These are phyloP conservation scores for Heteromurus nitidus DNA, from an alignment of 2,888 invertebrate genomes.

Conservation along the genomic window DNA sequence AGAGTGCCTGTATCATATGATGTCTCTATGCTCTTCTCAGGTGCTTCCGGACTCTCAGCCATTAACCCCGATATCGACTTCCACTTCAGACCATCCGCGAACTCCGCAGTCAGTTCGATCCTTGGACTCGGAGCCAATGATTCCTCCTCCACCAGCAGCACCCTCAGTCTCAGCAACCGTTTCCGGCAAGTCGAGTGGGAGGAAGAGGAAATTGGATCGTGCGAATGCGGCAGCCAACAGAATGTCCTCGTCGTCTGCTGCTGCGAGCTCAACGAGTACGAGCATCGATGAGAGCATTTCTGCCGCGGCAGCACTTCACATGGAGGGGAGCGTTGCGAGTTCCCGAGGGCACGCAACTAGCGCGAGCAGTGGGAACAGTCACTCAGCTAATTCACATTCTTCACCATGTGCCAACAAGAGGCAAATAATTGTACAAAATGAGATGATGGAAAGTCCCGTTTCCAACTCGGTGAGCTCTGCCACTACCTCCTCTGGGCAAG, in stretches of 20 bases:
- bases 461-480: conserved; percentile 50
- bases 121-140: conserved; percentile 72
- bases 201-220: conserved; percentile 75
- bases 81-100: conserved; percentile 71
- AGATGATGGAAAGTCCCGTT: conserved; percentile 70
- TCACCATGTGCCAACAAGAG: conserved; percentile 71
- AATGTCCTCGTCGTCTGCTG: conserved; percentile 9
- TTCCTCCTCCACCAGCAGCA: conserved; percentile 78
- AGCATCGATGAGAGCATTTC: conserved; percentile 62
- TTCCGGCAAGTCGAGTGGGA: conserved; percentile 57
- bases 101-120: conserved; percentile 73
- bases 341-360: conserved; percentile 49
- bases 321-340: conserved; percentile 44
- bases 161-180: conserved; percentile 72
- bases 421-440: conserved; percentile 74
- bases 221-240: conserved; percentile 8
- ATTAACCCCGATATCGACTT: conserved; percentile 72
- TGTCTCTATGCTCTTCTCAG: conserved; percentile 49
- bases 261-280: conserved; percentile 23
- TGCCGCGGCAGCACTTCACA: conserved; percentile 60
- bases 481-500: conserved; percentile 59
- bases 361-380: conserved; percentile 30
- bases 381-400: conserved; percentile 61
- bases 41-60: conserved; percentile 73
- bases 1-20: too few relatives aligned